phyloP scores from a whole-genome alignment of 2,797 vertebrate genomes.

The Acrocephalus scirpaceus region DNA sequence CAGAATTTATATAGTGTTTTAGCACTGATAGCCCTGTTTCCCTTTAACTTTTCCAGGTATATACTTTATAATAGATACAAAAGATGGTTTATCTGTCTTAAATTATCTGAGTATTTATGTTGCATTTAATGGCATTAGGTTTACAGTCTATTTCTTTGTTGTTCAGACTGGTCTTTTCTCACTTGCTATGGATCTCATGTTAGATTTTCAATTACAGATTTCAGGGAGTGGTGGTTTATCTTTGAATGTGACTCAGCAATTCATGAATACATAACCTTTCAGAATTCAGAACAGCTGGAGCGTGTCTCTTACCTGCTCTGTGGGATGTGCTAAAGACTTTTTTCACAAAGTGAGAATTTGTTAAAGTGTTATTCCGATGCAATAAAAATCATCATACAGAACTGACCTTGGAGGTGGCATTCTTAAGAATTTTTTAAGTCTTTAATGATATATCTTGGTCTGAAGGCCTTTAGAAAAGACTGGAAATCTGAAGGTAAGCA shows the following conservation, averaged over 20 bases:
- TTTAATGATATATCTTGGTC: background rate
- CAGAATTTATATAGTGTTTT: background rate
- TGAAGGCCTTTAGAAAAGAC: background rate
- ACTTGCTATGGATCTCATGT: conserved; percentile 27
- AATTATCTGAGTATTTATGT: background rate
- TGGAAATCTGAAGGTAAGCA: background rate
- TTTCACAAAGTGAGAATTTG: background rate
- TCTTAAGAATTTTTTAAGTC: background rate
- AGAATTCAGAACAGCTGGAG: conserved; percentile 11
- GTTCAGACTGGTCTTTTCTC: background rate
- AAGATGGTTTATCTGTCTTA: background rate
- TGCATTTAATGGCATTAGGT: background rate
- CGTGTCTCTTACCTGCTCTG: background rate
- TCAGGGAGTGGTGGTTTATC: conserved; percentile 38
- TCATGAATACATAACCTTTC: conserved; percentile 58
- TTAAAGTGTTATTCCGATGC: background rate
- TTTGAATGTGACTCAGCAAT: conserved; percentile 36
- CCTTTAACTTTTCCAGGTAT: background rate
- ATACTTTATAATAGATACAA: background rate
- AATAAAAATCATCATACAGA: background rate
- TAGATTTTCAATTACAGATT: conserved; percentile 46
- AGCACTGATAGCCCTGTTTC: background rate
- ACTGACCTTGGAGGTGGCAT: background rate
- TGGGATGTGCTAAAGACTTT: background rate
- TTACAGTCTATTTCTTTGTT: background rate